phyloP scores from a whole-genome alignment of 2,888 invertebrate genomes.

The Trissolcus brochymenae region DNA sequence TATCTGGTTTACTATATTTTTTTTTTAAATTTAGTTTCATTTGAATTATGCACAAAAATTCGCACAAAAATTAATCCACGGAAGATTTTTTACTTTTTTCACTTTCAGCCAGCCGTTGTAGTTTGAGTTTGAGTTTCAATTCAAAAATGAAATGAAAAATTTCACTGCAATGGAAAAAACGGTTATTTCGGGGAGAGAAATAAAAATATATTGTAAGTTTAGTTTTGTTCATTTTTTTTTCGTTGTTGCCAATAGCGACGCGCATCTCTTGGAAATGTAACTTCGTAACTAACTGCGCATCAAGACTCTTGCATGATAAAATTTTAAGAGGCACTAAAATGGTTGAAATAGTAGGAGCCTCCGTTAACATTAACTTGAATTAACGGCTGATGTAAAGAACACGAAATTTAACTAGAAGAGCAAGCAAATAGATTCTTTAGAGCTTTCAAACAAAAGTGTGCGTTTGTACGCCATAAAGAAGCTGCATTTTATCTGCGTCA shows the following conservation, averaged over 20 bases:
- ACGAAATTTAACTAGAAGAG: slow-evolving; percentile 15
- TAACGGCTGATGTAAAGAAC: slow-evolving; percentile 26
- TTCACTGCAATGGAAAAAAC: too few species aligned
- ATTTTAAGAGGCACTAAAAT: slow-evolving; percentile 29
- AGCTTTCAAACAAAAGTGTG: slow-evolving; percentile 9
- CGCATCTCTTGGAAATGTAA: neutral
- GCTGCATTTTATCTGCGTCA: slow-evolving; percentile 10
- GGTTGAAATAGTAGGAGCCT: slow-evolving; percentile 5
- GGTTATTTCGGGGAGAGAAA: too few species aligned
- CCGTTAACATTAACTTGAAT: slow-evolving; percentile 15
- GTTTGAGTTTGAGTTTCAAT: too few species aligned
- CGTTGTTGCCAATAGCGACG: too few species aligned
- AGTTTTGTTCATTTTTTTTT: neutral
- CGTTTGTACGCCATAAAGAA: neutral
- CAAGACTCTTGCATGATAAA: slow-evolving; percentile 22
- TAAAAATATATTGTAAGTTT: too few species aligned
- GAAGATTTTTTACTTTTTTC: too few species aligned
- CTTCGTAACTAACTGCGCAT: neutral
- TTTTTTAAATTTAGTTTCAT: too few species aligned
- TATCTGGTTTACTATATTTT: too few species aligned
- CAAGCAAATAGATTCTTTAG: slow-evolving; percentile 29
- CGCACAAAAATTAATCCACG: too few species aligned
- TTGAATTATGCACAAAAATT: too few species aligned
- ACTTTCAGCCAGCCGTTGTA: too few species aligned
- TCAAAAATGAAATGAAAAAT: too few species aligned